A percentile compares a stretch with the other conserved stretches of the same genome.
Evolutionary conservation across 2,797 vertebrate genomes (phyloP).

Genomic region (Labeo calbasu): DNA sequence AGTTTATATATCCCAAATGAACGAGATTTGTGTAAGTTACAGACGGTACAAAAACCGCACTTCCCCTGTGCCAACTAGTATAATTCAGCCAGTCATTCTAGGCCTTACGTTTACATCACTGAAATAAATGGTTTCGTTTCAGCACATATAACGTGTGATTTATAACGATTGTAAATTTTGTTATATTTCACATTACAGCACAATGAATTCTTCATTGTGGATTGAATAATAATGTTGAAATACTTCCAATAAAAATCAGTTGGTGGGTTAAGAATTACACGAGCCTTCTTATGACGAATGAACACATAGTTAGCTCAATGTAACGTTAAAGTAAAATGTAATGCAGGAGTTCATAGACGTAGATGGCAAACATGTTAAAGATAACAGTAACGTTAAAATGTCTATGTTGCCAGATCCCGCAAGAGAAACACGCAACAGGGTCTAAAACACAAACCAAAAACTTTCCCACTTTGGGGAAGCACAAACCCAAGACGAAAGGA

Average conservation of each 20-base stretch:
- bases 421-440: neutral
- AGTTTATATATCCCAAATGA: neutral
- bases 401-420: neutral
- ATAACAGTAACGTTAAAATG: neutral
- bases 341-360: neutral
- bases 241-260: neutral
- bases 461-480: neutral
- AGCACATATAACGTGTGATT: neutral
- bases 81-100: constrained; percentile 15
- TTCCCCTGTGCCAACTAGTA: neutral
- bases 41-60: neutral
- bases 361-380: neutral
- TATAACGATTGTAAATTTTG: neutral
- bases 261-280: neutral
- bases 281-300: neutral
- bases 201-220: neutral
- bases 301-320: neutral
- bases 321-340: neutral
- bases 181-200: neutral
- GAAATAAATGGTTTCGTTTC: neutral
- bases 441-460: neutral
- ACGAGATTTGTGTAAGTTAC: neutral
- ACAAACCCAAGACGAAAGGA: neutral
- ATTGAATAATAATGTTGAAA: neutral
- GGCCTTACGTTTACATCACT: constrained; percentile 11